phyloP scores from a whole-genome alignment of 2,888 invertebrate genomes.

The Heliconius erato region DNA sequence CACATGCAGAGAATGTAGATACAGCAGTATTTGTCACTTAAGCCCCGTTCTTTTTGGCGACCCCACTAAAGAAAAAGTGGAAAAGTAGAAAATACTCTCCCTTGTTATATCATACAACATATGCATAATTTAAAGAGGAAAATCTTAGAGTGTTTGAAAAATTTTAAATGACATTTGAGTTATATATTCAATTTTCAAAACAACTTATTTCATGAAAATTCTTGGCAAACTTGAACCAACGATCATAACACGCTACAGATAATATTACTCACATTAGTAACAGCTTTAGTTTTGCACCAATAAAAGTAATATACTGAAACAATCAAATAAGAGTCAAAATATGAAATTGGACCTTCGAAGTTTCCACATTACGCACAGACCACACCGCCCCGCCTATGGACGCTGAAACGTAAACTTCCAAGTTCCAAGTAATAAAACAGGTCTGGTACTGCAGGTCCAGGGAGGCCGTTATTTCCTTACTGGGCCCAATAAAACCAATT shows the following conservation, averaged over 20 bases:
- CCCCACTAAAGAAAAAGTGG: too few relatives aligned
- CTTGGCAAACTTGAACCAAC: background rate
- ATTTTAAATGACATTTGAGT: too few relatives aligned
- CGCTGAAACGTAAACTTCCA: constrained; percentile 55
- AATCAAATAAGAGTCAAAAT: constrained; percentile 25
- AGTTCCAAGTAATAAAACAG: constrained; percentile 63
- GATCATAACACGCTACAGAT: background rate
- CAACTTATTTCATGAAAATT: background rate
- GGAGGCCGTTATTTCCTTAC: constrained; percentile 76
- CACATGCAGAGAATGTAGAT: too few relatives aligned
- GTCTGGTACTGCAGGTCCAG: constrained; percentile 59
- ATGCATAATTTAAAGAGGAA: too few relatives aligned
- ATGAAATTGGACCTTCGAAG: constrained; percentile 35
- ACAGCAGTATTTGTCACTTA: too few relatives aligned
- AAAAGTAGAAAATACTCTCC: too few relatives aligned
- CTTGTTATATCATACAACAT: too few relatives aligned
- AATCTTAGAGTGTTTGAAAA: too few relatives aligned
- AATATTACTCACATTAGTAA: background rate
- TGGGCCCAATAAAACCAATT: constrained; percentile 84
- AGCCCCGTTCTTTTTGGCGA: too few relatives aligned
- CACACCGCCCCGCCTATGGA: constrained; percentile 37
- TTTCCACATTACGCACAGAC: constrained; percentile 50
- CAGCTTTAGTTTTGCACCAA: background rate
- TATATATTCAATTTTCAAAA: background rate
- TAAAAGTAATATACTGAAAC: constrained; percentile 24